phyloP scores from a whole-genome alignment of 2,113 vertebrate species.

The Camelus dromedarius region DNA sequence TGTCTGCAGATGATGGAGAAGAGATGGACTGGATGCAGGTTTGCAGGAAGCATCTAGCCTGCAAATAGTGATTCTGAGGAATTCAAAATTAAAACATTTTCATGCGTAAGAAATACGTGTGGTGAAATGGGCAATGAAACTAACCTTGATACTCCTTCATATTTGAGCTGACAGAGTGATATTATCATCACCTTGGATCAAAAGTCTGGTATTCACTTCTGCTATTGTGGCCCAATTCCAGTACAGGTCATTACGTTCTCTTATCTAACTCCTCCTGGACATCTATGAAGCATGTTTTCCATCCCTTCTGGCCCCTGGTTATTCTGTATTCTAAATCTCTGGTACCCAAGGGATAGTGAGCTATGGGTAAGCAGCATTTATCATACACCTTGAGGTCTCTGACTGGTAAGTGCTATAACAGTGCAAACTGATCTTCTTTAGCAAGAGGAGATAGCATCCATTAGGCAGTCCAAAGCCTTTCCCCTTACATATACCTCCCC shows the following conservation, averaged over 20 bases:
- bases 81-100: neutral
- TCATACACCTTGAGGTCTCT: neutral
- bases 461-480: neutral
- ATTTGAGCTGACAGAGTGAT: neutral
- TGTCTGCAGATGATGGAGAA: neutral
- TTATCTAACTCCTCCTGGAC: neutral
- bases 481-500: neutral
- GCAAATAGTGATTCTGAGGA: neutral
- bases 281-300: slow-evolving; percentile 12
- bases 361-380: neutral
- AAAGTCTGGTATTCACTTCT: neutral
- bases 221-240: neutral
- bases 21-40: neutral
- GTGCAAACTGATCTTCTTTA: neutral
- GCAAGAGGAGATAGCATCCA: neutral
- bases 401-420: neutral
- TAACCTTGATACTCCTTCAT: neutral
- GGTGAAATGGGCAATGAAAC: neutral
- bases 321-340: slow-evolving; percentile 19
- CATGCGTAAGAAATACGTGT: neutral
- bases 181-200: neutral
- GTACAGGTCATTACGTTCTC: slow-evolving; percentile 1
- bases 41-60: neutral
- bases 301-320: neutral
- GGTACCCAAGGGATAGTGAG: neutral